phyloP scores from a whole-genome alignment of 2,113 vertebrate species.

The Arvicanthis niloticus region DNA sequence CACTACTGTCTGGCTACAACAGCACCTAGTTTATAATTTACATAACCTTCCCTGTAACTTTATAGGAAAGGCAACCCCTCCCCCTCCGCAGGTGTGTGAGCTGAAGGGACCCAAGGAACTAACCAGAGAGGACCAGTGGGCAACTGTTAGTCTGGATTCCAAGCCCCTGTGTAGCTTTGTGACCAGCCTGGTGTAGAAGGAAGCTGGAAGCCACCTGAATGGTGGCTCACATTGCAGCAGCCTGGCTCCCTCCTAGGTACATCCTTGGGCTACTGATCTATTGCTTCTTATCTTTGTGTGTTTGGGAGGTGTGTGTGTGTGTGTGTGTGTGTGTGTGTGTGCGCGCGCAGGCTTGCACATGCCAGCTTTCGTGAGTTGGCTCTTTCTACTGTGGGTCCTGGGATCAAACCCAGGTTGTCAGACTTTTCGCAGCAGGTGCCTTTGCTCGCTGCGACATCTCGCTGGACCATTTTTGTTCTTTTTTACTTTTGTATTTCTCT shows the following conservation, averaged over 20 bases:
- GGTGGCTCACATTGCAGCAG: neutral
- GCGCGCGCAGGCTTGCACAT: neutral
- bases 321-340: neutral
- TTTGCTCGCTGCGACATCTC: neutral
- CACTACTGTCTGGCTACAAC: neutral
- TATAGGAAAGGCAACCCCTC: neutral
- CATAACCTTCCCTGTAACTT: neutral
- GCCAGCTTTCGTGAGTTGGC: neutral
- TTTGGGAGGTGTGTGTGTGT: neutral
- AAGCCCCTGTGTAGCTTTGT: neutral
- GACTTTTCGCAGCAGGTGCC: neutral
- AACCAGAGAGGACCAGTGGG: neutral
- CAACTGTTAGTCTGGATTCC: neutral
- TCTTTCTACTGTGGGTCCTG: neutral
- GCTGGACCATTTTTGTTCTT: neutral
- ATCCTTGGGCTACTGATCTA: neutral
- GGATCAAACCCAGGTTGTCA: neutral
- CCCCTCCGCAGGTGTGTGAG: neutral
- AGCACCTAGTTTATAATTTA: neutral
- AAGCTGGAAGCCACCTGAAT: too few relatives aligned
- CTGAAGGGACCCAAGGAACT: neutral
- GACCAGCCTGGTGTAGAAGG: neutral
- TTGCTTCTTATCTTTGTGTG: neutral
- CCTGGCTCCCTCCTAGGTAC: neutral
- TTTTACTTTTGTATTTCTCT: neutral